Base-by-base conservation (phyloP, 2,888 invertebrate species). In the Drosophila testacea region DNA sequence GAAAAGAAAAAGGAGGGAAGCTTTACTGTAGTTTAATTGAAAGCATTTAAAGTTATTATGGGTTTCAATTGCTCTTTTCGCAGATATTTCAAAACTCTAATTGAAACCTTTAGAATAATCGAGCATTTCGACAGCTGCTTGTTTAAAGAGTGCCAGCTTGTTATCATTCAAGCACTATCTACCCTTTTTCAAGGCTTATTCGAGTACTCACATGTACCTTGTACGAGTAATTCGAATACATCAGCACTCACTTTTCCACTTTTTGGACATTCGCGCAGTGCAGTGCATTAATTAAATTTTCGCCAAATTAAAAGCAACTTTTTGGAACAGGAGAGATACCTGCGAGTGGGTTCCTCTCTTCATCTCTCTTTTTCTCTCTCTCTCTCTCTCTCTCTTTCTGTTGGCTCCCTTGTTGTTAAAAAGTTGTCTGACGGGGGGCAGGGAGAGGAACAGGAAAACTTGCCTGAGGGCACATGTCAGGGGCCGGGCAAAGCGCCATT, bases 281-380 rank as follows among this genome's bases (percentile, higher is more conserved):
- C 75, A 69, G 73, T 70, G 75, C 61, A 72, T 75, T 79, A 84
- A 84, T 84, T 86, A 75, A 81, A 81, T 81, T 83, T 79, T 64
- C 60, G 72, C 61, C 73, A 83, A 83, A 83, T 83, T 86, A 86
- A 84, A 77, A 73, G 75, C 57, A 60, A 54, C 73, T 69, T 67
- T 69, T 41, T 52, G 62, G 69, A 68, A 55, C 47, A 54, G 22
- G 57, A 42, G 34, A 38, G 44, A 13, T 47, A 38, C 30, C 57
- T 47, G 46, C n/a, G 30, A 57, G n/a, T 28, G 46, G 13, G 10
- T 36, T 36, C 27, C 2, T 6, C 39, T 9, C 16, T 28, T 28
- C 34, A 5, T 34, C 28, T 6, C 16, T 13, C 30, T 6, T 4
- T 47, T 7, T 4, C n/a, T 30, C 11, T 46, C 7, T 6, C 28